Evolutionary conservation across 2,797 vertebrate species (phyloP).

Genomic region (Anomalospiza imberbis): DNA sequence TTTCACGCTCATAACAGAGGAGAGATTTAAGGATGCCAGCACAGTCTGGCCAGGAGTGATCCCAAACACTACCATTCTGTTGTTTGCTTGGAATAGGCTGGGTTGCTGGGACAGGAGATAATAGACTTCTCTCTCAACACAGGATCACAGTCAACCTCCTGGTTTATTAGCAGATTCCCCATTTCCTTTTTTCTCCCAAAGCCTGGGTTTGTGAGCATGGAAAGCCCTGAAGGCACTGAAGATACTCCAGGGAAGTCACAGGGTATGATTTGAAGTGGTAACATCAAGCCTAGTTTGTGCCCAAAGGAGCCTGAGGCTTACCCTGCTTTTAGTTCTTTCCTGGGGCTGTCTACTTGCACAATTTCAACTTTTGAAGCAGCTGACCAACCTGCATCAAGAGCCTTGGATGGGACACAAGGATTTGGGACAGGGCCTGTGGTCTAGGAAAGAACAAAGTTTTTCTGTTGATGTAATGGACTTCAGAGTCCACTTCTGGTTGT

Average conservation of each 20-base stretch:
- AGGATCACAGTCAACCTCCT: neutral
- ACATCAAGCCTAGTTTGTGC: neutral
- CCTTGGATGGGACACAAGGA: neutral
- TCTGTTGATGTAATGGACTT: neutral
- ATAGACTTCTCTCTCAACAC: neutral
- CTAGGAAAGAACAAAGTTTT: neutral
- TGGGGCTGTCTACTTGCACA: neutral
- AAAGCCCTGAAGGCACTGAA: neutral
- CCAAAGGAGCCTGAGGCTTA: neutral
- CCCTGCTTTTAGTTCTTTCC: neutral
- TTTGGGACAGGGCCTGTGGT: neutral
- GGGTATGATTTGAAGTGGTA: neutral
- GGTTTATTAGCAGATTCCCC: neutral
- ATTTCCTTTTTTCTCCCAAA: neutral
- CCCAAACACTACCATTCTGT: neutral
- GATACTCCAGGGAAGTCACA: neutral
- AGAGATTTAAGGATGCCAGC: neutral
- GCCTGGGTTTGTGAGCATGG: neutral
- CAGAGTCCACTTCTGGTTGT: neutral
- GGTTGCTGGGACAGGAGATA: neutral
- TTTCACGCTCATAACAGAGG: neutral
- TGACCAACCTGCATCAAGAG: neutral
- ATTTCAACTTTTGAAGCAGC: neutral
- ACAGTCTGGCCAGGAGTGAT: neutral
- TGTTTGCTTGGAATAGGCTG: neutral